phyloP scores from a whole-genome alignment of 2,888 invertebrate species.

The Colostygia pectinataria region DNA sequence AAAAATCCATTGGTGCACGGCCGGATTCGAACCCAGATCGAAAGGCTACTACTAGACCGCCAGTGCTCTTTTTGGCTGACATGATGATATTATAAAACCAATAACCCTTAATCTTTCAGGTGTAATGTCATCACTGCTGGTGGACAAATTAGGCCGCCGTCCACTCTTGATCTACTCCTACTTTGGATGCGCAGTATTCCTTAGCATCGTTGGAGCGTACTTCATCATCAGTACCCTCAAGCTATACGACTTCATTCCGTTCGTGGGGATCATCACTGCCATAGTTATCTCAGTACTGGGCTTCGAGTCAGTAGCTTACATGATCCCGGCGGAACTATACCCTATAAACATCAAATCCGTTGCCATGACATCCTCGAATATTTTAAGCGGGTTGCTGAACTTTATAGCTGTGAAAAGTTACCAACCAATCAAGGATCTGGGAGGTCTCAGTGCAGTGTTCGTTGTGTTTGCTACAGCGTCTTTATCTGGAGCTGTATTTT shows the following conservation, averaged over 20 bases:
- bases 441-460: constrained; percentile 75
- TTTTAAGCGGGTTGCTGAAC: constrained; percentile 68
- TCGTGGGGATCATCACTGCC: constrained; percentile 64
- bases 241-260: constrained; percentile 55
- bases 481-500: constrained; percentile 69
- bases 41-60: too few species aligned
- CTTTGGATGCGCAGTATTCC: constrained; percentile 49
- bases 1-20: too few species aligned
- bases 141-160: constrained; percentile 69
- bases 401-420: constrained; percentile 76
- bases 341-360: constrained; percentile 81
- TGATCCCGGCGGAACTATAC: constrained; percentile 80
- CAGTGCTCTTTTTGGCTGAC: too few species aligned
- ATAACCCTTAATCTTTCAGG: constrained; percentile 47
- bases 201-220: constrained; percentile 56
- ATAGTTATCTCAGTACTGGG: constrained; percentile 62
- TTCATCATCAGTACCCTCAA: constrained; percentile 51
- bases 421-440: constrained; percentile 66
- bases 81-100: too few species aligned
- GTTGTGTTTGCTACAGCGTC: constrained; percentile 68
- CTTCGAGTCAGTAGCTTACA: constrained; percentile 70
- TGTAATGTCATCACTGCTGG: constrained; percentile 56
- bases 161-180: constrained; percentile 70
- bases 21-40: too few species aligned
- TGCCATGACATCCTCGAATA: constrained; percentile 72